These are phyloP conservation scores for Urechis unicinctus DNA, from an alignment of 2,888 invertebrate species.

Conservation along the genomic window DNA sequence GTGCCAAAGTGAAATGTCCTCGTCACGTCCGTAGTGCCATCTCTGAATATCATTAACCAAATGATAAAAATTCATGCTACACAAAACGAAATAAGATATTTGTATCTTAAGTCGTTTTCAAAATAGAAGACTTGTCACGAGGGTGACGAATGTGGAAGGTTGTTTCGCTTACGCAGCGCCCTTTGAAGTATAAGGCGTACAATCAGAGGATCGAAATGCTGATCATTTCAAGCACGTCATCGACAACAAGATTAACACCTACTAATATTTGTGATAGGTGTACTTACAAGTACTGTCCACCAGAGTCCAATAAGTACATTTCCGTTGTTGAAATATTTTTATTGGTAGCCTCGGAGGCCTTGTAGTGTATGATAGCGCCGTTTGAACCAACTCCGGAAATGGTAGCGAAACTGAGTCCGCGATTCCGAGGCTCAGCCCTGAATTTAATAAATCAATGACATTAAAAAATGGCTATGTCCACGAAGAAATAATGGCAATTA, in stretches of 20 bases:
- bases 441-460: too few relatives aligned
- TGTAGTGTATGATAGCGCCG: conserved; percentile 47
- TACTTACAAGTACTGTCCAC: conserved; percentile 43
- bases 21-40: conserved; percentile 48
- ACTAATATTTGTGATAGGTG: too few relatives aligned
- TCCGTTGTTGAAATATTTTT: conserved; percentile 40
- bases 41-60: conserved; percentile 23
- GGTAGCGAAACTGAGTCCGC: conserved; percentile 42
- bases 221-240: neutral
- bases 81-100: too few relatives aligned
- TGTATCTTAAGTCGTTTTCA: too few relatives aligned
- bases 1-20: conserved; percentile 46
- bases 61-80: too few relatives aligned
- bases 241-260: neutral
- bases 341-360: conserved; percentile 32
- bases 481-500: neutral
- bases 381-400: conserved; percentile 45
- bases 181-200: too few relatives aligned
- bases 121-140: too few relatives aligned
- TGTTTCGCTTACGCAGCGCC: too few relatives aligned
- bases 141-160: too few relatives aligned
- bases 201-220: too few relatives aligned
- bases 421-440: conserved; percentile 27
- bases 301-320: conserved; percentile 42
- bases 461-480: conserved; percentile 1